These are phyloP conservation scores for Peromyscus leucopus DNA, from an alignment of 2,113 vertebrate genomes.

Conservation along the genomic window DNA sequence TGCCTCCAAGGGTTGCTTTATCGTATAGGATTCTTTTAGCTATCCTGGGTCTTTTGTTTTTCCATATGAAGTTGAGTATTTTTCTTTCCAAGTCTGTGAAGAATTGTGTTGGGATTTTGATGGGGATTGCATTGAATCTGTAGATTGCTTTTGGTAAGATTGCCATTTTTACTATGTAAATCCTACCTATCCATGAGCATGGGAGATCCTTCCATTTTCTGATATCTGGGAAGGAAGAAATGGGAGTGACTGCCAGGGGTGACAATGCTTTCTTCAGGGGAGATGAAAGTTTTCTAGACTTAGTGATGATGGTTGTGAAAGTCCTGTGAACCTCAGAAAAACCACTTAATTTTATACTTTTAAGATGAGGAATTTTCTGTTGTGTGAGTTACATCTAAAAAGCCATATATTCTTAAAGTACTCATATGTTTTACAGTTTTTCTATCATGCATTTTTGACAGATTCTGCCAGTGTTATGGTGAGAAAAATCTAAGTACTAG, in stretches of 20 bases:
- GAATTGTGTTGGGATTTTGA: too few species aligned
- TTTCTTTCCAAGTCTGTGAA: too few species aligned
- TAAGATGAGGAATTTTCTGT: not conserved
- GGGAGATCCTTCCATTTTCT: too few species aligned
- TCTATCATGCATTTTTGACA: slow-evolving; percentile 12
- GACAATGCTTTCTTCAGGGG: not conserved
- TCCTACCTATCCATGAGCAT: too few species aligned
- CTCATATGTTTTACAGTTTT: not conserved
- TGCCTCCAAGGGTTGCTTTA: too few species aligned
- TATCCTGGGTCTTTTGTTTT: too few species aligned
- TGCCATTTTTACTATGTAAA: too few species aligned
- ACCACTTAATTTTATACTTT: not conserved
- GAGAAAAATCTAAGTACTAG: not conserved
- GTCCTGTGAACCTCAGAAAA: not conserved
- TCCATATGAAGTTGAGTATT: too few species aligned
- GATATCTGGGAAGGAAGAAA: not conserved
- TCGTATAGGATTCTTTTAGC: too few species aligned
- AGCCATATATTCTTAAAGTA: not conserved
- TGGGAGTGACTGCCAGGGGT: not conserved
- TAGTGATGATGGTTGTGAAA: not conserved
- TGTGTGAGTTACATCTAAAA: slow-evolving; percentile 14
- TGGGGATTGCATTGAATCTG: too few species aligned
- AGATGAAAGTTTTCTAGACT: slow-evolving; percentile 33
- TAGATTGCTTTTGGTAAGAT: too few species aligned
- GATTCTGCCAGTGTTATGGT: not conserved